Evolutionary conservation across 2,797 vertebrate genomes (phyloP).

Genomic region (Phyllotis vaccarum): DNA sequence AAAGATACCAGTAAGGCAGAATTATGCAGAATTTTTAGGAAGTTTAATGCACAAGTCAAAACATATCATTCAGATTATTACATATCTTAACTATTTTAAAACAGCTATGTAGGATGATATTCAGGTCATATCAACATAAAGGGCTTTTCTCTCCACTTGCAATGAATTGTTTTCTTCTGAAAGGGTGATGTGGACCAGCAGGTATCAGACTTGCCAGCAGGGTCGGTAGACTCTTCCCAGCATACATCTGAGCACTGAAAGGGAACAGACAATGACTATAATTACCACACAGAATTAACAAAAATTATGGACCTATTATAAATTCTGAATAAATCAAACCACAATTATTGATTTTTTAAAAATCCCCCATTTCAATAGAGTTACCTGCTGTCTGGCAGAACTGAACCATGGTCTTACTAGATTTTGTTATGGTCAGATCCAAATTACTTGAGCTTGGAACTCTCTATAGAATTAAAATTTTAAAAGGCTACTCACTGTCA

Average conservation of each 20-base stretch:
- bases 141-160: conserved; percentile 60
- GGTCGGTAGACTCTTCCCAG: conserved; percentile 97
- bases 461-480: conserved; percentile 51
- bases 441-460: conserved; percentile 40
- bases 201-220: conserved; percentile 93
- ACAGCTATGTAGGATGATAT: conserved; percentile 62
- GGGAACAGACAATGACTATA: conserved; percentile 20
- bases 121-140: conserved; percentile 71
- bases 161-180: conserved; percentile 78
- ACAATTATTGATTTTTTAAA: neutral
- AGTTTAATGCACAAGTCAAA: conserved; percentile 83
- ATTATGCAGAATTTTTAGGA: conserved; percentile 86
- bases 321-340: conserved; percentile 32
- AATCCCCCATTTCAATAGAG: neutral
- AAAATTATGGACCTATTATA: neutral
- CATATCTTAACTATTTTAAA: conserved; percentile 58
- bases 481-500: conserved; percentile 90
- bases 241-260: conserved; percentile 96
- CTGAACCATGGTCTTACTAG: conserved; percentile 48
- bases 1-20: conserved; percentile 77
- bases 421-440: conserved; percentile 55
- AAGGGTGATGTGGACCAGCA: conserved; percentile 23
- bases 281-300: neutral
- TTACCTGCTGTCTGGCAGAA: conserved; percentile 5
- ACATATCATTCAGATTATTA: conserved; percentile 60